Evolutionary conservation across 2,797 vertebrate species (phyloP).

Genomic region (Pangasius larnaudii): DNA sequence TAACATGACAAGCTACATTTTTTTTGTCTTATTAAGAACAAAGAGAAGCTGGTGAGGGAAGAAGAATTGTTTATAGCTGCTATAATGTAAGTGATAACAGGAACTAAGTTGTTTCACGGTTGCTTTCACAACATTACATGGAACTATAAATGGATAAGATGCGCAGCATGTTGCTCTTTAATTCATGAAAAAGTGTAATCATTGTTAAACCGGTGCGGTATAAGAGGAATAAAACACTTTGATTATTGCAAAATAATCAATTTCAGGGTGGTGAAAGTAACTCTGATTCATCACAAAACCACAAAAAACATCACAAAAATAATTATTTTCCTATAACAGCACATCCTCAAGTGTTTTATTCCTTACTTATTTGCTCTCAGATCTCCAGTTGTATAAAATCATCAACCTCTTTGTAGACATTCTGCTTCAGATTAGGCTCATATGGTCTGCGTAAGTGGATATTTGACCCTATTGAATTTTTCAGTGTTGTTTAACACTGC

Average conservation of each 20-base stretch:
- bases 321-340: neutral
- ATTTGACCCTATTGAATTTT: conserved; percentile 9
- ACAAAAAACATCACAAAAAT: too few species aligned
- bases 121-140: neutral
- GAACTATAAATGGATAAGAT: neutral
- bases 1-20: neutral
- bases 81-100: neutral
- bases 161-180: neutral
- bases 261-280: too few species aligned
- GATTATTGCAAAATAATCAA: neutral
- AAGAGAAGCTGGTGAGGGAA: neutral
- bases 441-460: neutral
- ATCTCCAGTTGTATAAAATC: neutral
- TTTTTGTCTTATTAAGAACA: neutral
- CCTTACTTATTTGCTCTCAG: neutral
- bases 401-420: neutral
- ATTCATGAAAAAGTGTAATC: neutral
- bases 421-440: neutral
- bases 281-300: neutral
- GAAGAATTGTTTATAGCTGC: neutral
- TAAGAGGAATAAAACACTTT: neutral
- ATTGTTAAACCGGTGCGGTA: neutral
- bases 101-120: neutral
- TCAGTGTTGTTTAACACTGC: conserved; percentile 14
- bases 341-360: neutral